A percentile compares a stretch with the other conserved stretches of the same genome.
Conservation (phyloP, 2,888 invertebrate genomes). For the Stenichneumon culpator region DNA sequence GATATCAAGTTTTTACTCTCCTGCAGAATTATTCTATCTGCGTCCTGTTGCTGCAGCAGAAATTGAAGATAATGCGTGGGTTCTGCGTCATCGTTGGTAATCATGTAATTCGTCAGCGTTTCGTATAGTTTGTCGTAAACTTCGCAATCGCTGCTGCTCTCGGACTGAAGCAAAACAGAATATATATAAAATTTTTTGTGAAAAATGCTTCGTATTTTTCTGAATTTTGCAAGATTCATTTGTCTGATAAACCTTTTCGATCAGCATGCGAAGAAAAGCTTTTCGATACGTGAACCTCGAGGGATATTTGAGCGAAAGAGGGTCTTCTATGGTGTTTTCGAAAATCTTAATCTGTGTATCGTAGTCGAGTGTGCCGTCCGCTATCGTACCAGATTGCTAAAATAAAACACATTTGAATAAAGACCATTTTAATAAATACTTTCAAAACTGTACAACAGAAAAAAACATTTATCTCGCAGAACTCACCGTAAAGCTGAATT, state of each 20-base stretch:
- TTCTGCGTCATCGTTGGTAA: constrained; percentile 79
- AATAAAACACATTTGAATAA: constrained; percentile 42
- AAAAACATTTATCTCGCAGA: background rate
- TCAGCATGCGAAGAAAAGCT: constrained; percentile 86
- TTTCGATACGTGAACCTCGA: constrained; percentile 88
- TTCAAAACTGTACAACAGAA: background rate
- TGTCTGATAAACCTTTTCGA: constrained; percentile 52
- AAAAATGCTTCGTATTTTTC: background rate
- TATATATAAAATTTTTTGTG: background rate
- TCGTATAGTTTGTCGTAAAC: constrained; percentile 89
- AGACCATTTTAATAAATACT: constrained; percentile 3
- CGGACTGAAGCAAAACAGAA: constrained; percentile 84
- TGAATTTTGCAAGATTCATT: background rate
- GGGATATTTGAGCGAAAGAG: constrained; percentile 87
- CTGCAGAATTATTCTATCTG: constrained; percentile 87
- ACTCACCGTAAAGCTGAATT: constrained; percentile 75
- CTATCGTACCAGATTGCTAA: constrained; percentile 33
- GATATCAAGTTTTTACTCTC: constrained; percentile 91
- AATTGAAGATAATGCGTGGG: constrained; percentile 89
- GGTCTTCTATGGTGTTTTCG: constrained; percentile 87
- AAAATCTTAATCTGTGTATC: constrained; percentile 87
- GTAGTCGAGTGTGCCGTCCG: constrained; percentile 51
- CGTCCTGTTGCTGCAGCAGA: constrained; percentile 83
- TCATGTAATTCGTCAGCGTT: constrained; percentile 87
- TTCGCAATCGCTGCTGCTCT: constrained; percentile 85